Base-by-base conservation (phyloP, 1,140 invertebrate species). In the Coboldia fuscipes region DNA sequence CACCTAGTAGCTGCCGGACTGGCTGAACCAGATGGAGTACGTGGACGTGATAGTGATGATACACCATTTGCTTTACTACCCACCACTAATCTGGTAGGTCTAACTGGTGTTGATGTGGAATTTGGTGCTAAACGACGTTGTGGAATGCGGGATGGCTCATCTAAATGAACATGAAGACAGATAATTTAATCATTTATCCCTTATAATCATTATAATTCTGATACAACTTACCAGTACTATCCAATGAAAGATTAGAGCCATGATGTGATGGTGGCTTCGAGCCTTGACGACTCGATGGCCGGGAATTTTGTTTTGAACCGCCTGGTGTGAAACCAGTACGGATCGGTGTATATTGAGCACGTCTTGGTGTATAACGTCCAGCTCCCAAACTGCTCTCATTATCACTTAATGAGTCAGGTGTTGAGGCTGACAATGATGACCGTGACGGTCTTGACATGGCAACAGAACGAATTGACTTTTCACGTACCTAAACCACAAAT, bases 191-290 rank as follows among this genome's bases (percentile, higher is more conserved):
- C 22, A 23, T 9, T 4, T 9, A 32, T 14, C 15, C 8, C 22
- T 23, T 26, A 7, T 12, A 8, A 19, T 17, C 5, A 6, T 6
- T 5, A 13, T 21, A 18, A 14, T 14, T 24, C 26, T 21, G 1
- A 30, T 35, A n/a, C n/a, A n/a, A 43, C 40, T 54, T 58, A 84
- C 80, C 77, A 48, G 78, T 82, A 50, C 80, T 84, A 50, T 92
- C 84, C 35, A 92, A 61, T 15, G 84, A 89, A 30, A 88, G 68
- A 45, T 84, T 88, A 21, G 89, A 94, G 38, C 85, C 86, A 48
- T 90, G 82, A 47, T 88, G 72, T 48, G 86, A 92, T 15, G 85
- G 80, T 42, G 86, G 84, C 54, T 88, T 86, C 22, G 80, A 82
- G 28, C 78, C 75, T 40, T 72, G 66, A 45, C 86, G 68, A 44